Evolutionary conservation across 1,140 invertebrate genomes (phyloP).

Genomic region (Drosophila sechellia): DNA sequence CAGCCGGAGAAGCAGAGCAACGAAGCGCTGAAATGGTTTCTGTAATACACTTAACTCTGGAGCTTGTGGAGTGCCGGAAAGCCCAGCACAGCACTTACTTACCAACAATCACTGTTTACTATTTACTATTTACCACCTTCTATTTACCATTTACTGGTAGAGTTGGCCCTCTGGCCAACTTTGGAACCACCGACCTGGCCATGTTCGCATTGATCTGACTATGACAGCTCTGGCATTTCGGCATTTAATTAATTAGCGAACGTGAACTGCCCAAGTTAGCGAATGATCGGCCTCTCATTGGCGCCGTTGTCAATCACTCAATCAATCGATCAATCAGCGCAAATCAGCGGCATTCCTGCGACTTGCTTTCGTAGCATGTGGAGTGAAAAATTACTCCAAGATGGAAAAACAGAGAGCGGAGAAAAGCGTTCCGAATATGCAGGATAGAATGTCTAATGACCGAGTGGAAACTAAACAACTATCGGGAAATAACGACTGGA

Average conservation of each 20-base stretch:
- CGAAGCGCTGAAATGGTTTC: constrained; percentile 25
- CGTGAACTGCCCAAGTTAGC: constrained; percentile 52
- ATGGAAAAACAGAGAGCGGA: constrained; percentile 22
- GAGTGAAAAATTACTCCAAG: constrained; percentile 72
- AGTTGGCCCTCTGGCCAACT: constrained; percentile 12
- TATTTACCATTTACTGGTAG: constrained; percentile 4
- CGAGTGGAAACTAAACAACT: constrained; percentile 5
- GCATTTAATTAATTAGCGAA: constrained; percentile 77
- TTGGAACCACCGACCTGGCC: constrained; percentile 14
- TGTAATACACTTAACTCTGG: constrained; percentile 45
- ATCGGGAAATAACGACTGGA: neutral
- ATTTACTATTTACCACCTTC: neutral
- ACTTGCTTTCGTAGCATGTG: constrained; percentile 54
- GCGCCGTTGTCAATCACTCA: constrained; percentile 82
- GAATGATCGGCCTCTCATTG: constrained; percentile 61
- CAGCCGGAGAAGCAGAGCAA: constrained; percentile 43
- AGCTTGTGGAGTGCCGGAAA: constrained; percentile 6
- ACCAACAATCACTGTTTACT: constrained; percentile 6
- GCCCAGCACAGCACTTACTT: neutral
- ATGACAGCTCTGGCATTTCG: constrained; percentile 65
- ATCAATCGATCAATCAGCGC: constrained; percentile 77
- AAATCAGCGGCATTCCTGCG: constrained; percentile 60
- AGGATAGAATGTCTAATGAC: constrained; percentile 54
- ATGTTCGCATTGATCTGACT: constrained; percentile 48
- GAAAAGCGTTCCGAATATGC: constrained; percentile 68